Evolutionary conservation across 30 jellyfish, hydroid and myxozoan genomes (phyloP).

Genomic region (Pseudorhiza aurosa): DNA sequence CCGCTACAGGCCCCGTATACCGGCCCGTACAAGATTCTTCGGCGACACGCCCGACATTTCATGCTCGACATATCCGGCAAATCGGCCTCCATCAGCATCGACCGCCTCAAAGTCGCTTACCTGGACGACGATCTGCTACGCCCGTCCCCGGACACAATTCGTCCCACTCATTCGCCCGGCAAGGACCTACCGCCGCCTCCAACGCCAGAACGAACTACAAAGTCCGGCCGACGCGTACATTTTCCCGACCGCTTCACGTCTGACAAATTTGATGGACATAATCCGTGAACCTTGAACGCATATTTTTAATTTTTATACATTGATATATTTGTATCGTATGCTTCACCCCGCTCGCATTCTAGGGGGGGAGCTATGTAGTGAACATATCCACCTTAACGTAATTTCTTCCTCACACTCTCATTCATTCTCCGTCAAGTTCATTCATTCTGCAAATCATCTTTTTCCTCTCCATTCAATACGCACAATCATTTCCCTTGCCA

Average conservation of each 20-base stretch:
- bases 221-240: constrained; percentile 44
- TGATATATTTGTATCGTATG: too few relatives aligned
- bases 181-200: background rate
- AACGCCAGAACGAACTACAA: constrained; percentile 24
- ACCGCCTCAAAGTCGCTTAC: constrained; percentile 67
- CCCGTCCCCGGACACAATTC: constrained; percentile 4
- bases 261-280: too few relatives aligned
- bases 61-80: constrained; percentile 5
- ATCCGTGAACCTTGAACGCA: too few relatives aligned
- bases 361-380: too few relatives aligned
- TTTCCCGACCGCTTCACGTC: constrained; percentile 33
- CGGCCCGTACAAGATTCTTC: constrained; percentile 40
- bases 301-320: too few relatives aligned
- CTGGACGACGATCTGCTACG: constrained; percentile 31
- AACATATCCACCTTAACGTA: too few relatives aligned
- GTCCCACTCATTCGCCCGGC: constrained; percentile 8
- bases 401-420: too few relatives aligned
- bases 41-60: constrained; percentile 20
- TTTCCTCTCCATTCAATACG: too few relatives aligned
- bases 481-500: too few relatives aligned
- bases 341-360: too few relatives aligned
- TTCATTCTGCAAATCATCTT: too few relatives aligned
- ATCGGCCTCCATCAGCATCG: constrained; percentile 19
- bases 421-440: too few relatives aligned
- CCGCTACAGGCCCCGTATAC: constrained; percentile 62